These are phyloP conservation scores for Aphaenogaster ashmeadi DNA, from an alignment of 1,140 invertebrate species.

Conservation along the genomic window DNA sequence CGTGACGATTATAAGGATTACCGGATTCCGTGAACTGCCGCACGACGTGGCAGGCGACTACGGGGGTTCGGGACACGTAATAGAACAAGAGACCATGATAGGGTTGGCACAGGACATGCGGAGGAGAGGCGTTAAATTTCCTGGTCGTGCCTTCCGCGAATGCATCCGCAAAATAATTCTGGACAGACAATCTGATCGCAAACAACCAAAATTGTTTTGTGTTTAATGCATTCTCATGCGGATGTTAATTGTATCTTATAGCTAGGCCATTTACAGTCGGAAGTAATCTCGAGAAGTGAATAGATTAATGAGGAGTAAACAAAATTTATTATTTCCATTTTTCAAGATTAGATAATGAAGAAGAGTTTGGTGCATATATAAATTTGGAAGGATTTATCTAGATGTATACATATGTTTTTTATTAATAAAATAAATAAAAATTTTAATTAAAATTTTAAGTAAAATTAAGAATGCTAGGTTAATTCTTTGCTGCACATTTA, in stretches of 20 bases:
- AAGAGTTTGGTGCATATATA: background rate
- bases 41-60: background rate
- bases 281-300: background rate
- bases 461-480: background rate
- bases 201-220: background rate
- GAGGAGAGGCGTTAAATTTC: constrained; percentile 3
- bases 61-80: background rate
- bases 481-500: background rate
- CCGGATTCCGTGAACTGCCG: constrained; percentile 52
- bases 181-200: background rate
- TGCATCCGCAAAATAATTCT: background rate
- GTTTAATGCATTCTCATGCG: too few relatives aligned
- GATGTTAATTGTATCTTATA: background rate
- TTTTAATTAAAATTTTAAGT: background rate
- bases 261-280: background rate
- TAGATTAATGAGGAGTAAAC: background rate
- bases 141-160: background rate
- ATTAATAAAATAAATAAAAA: background rate
- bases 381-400: background rate
- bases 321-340: background rate
- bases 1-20: constrained; percentile 51
- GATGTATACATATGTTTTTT: background rate
- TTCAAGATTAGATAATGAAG: background rate
- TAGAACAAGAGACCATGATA: background rate
- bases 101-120: background rate